A percentile compares a stretch with the other conserved stretches of the same genome.
These are phyloP conservation scores for Cheirogaleus medius DNA, from an alignment of 2,113 vertebrate genomes.

Conservation along the genomic window DNA sequence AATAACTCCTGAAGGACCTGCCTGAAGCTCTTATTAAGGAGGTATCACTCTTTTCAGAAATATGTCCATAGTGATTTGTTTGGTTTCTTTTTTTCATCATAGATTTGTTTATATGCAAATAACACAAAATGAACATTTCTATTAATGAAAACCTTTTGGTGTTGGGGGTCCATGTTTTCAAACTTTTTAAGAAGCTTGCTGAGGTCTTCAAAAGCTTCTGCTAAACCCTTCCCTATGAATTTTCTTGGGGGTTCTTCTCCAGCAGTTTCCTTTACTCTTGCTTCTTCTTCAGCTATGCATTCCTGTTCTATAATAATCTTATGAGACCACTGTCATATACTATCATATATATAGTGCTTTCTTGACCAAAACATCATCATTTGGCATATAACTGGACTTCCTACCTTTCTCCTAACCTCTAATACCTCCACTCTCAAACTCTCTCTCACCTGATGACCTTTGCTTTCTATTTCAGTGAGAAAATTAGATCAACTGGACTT, in stretches of 20 bases:
- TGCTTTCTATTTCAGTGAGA: background rate
- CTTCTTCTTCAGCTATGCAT: background rate
- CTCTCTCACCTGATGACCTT: background rate
- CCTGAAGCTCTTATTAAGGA: background rate
- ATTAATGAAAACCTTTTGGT: background rate
- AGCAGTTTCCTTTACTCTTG: background rate
- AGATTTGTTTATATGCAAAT: background rate
- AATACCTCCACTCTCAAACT: background rate
- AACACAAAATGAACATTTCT: background rate
- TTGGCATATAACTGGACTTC: background rate
- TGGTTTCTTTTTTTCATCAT: background rate
- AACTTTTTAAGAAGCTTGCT: background rate
- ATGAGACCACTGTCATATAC: background rate
- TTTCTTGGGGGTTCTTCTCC: background rate
- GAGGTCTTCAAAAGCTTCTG: background rate
- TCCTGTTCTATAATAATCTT: background rate
- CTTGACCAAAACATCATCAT: background rate
- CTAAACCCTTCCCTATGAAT: background rate
- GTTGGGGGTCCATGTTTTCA: background rate
- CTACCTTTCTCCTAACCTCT: conserved; percentile 2
- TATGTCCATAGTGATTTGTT: background rate
- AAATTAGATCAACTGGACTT: conserved; percentile 7
- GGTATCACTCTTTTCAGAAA: background rate
- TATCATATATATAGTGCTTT: background rate
- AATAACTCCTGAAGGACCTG: background rate